These are phyloP conservation scores for Erpobdella octoculata DNA, from an alignment of 2,888 invertebrate species.

Conservation along the genomic window DNA sequence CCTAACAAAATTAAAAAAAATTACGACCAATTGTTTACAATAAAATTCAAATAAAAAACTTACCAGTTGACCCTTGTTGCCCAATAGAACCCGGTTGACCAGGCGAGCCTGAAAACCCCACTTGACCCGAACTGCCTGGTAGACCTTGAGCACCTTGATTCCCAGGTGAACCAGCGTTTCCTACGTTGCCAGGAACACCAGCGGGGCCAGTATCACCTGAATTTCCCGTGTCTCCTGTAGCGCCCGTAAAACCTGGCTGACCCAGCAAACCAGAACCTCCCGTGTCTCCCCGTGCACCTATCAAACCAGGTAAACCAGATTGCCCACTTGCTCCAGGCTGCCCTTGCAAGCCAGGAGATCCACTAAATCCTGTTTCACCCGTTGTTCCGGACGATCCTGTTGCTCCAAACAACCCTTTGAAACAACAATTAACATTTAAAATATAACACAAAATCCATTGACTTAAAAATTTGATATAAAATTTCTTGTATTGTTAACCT, in stretches of 20 bases:
- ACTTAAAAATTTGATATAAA: background rate
- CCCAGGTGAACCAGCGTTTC: slow-evolving; percentile 19
- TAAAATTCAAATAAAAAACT: too few species aligned
- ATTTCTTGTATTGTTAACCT: slow-evolving; percentile 17
- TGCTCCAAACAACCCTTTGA: background rate
- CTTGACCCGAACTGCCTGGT: slow-evolving; percentile 17
- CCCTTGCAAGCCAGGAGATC: slow-evolving; percentile 9
- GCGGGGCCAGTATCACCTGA: slow-evolving; percentile 28
- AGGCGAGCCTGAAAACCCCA: slow-evolving; percentile 39
- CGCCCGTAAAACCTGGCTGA: slow-evolving; percentile 31
- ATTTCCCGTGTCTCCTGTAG: slow-evolving; percentile 28
- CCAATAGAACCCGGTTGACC: background rate
- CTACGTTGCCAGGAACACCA: slow-evolving; percentile 27
- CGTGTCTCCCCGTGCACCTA: slow-evolving; percentile 3
- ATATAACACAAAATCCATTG: background rate
- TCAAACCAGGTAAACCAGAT: slow-evolving; percentile 2
- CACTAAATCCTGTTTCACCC: slow-evolving; percentile 29
- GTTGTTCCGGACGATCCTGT: slow-evolving; percentile 17
- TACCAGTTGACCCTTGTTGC: background rate
- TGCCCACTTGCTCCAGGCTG: slow-evolving; percentile 6
- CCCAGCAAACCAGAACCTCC: slow-evolving; percentile 35
- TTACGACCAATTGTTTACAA: too few species aligned
- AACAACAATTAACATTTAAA: slow-evolving; percentile 36
- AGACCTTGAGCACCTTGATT: slow-evolving; percentile 27
- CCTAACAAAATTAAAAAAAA: too few species aligned